phyloP scores from a whole-genome alignment of 1,140 invertebrate genomes.

The Atta cephalotes region DNA sequence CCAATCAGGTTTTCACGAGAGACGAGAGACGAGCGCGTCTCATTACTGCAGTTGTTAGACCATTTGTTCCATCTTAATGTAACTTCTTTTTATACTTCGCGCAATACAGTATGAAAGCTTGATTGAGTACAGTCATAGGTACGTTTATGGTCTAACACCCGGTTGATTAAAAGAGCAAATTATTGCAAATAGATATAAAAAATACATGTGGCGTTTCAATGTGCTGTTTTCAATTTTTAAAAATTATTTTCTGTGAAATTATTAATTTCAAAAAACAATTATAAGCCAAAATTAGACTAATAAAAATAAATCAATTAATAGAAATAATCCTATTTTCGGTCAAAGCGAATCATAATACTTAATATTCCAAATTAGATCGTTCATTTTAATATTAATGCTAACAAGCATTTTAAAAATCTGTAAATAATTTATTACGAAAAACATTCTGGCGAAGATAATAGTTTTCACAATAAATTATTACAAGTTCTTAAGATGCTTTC shows the following conservation, averaged over 20 bases:
- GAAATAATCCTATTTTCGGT: too few species aligned
- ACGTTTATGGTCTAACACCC: constrained; percentile 27
- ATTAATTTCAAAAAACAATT: neutral
- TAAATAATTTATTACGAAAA: too few species aligned
- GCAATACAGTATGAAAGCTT: constrained; percentile 45
- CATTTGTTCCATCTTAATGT: constrained; percentile 32
- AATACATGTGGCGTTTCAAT: neutral
- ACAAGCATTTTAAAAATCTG: too few species aligned
- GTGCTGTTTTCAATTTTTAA: neutral
- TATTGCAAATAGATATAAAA: constrained; percentile 30
- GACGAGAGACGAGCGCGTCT: constrained; percentile 63
- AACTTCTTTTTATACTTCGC: constrained; percentile 13
- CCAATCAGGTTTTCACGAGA: constrained; percentile 71
- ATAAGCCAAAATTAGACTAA: too few species aligned
- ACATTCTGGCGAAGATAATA: too few species aligned
- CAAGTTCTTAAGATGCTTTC: too few species aligned
- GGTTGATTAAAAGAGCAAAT: constrained; percentile 42
- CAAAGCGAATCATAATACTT: too few species aligned
- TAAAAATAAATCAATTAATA: too few species aligned
- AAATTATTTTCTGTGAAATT: constrained; percentile 12
- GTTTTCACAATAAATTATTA: too few species aligned
- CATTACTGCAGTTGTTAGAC: constrained; percentile 60
- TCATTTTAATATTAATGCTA: too few species aligned
- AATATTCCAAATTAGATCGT: too few species aligned
- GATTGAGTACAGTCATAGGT: constrained; percentile 47